phyloP scores from a whole-genome alignment of 2,797 vertebrate genomes.

The Syngnathus acus region DNA sequence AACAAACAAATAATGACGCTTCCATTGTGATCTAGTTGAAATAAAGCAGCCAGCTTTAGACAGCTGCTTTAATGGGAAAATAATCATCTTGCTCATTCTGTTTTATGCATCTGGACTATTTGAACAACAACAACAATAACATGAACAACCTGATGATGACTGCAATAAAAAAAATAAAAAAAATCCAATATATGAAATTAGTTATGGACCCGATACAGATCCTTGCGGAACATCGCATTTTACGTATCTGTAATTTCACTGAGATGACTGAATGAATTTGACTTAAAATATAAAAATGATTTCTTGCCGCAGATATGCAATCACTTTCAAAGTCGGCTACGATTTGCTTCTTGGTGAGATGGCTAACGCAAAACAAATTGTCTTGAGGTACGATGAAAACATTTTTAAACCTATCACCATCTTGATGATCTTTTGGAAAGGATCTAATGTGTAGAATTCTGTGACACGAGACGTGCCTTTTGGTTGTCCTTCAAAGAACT shows the following conservation, averaged over 20 bases:
- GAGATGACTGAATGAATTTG: neutral
- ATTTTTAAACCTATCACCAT: neutral
- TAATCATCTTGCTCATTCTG: slow-evolving; percentile 7
- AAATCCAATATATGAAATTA: too few relatives aligned
- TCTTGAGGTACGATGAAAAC: too few relatives aligned
- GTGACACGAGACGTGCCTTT: slow-evolving; percentile 22
- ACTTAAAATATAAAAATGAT: neutral
- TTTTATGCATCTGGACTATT: slow-evolving; percentile 14
- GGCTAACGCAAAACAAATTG: neutral
- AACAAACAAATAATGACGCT: slow-evolving; percentile 22
- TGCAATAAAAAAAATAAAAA: too few relatives aligned
- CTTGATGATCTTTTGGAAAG: too few relatives aligned
- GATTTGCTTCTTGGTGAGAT: too few relatives aligned
- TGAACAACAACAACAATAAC: neutral
- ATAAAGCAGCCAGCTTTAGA: slow-evolving; percentile 11
- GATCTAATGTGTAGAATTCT: too few relatives aligned
- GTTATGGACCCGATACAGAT: too few relatives aligned
- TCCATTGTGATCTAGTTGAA: slow-evolving; percentile 14
- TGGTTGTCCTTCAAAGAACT: slow-evolving; percentile 56
- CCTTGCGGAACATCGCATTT: too few relatives aligned
- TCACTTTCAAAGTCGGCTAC: too few relatives aligned
- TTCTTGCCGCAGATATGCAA: too few relatives aligned
- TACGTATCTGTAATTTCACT: neutral
- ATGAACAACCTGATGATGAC: too few relatives aligned
- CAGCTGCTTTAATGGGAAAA: slow-evolving; percentile 2